Evolutionary conservation across 2,113 vertebrate species (phyloP), one percentile per base, ranked within the genome.

Genomic region (Tetrax tetrax): DNA sequence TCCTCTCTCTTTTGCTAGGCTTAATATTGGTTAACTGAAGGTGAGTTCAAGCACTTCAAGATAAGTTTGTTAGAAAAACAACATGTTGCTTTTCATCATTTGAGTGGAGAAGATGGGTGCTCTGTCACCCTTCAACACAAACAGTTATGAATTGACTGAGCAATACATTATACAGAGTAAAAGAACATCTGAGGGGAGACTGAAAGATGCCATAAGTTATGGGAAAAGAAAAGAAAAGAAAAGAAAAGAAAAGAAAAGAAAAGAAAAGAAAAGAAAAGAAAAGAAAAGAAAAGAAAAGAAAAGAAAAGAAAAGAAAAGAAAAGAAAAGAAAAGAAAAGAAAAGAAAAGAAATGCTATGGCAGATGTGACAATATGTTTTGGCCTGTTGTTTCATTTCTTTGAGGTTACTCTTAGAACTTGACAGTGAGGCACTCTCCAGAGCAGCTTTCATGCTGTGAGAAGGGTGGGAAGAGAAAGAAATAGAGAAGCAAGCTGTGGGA

Each of bases 381-480:
- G 85, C 43, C 50, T 83, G 31, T 89, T 89, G 19, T 76, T 93
- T 83, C 38, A 47, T 17, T 86, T 83, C 79, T 92, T 77, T 94
- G 72, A 89, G 72, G 38, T 18, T 90, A 24, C 29, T 81, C 53
- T 78, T 66, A 87, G 78, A 90, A 89, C 37, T 81, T 86, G 65
- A 90, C 59, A 94, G 86, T 29, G 27, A 93, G 33, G 76, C 51
- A 25, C 41, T 84, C 80, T 89, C 61, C 83, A 78, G 88, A 82
- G 80, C 53, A 89, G 53, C 43, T 89, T 43, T 78, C 92, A 89
- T 53, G 76, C 95, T 93, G 60, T 90, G 90, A 88, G 54, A 81
- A 74, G 85, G 23, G 19, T 83, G 86, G 68, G 86, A 94, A 96
- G 76, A 87, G 60, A 89, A 96, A 77, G 85, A 88, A 87, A 74